Percentiles rank a stretch among this genome's conserved stretches.
Evolutionary conservation across 2,888 invertebrate species (phyloP).

Genomic region (Nomada goodeniana): DNA sequence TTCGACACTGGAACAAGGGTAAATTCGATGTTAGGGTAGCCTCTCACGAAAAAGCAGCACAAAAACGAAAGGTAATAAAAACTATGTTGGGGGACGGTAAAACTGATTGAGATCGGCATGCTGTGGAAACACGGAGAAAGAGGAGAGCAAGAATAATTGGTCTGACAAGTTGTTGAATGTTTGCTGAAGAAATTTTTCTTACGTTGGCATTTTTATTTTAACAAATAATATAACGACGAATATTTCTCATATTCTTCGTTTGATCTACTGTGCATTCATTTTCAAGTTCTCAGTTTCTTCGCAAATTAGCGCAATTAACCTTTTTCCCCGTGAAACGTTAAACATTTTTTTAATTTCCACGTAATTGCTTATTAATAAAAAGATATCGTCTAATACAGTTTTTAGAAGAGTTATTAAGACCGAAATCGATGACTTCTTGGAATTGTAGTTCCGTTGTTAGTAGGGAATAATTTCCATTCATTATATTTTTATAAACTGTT

Average conservation of each 20-base stretch:
- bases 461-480: too few species aligned
- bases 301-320: too few species aligned
- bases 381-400: too few species aligned
- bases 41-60: background rate
- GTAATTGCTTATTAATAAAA: too few species aligned
- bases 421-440: background rate
- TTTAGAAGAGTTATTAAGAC: too few species aligned
- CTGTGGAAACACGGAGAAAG: background rate
- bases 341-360: too few species aligned
- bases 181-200: background rate
- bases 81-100: background rate
- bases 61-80: slow-evolving; percentile 19
- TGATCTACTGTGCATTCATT: background rate
- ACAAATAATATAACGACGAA: too few species aligned
- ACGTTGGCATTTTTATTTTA: background rate
- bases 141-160: slow-evolving; percentile 11
- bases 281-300: background rate
- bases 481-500: background rate
- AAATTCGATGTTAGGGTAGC: background rate
- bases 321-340: too few species aligned
- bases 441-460: background rate
- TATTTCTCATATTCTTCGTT: too few species aligned
- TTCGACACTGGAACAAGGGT: background rate
- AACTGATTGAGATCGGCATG: slow-evolving; percentile 3
- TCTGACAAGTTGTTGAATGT: background rate